Percentiles rank a stretch among this genome's conserved stretches.
These are phyloP conservation scores for Melanerpes formicivorus DNA, from an alignment of 2,113 vertebrate species.

Conservation along the genomic window DNA sequence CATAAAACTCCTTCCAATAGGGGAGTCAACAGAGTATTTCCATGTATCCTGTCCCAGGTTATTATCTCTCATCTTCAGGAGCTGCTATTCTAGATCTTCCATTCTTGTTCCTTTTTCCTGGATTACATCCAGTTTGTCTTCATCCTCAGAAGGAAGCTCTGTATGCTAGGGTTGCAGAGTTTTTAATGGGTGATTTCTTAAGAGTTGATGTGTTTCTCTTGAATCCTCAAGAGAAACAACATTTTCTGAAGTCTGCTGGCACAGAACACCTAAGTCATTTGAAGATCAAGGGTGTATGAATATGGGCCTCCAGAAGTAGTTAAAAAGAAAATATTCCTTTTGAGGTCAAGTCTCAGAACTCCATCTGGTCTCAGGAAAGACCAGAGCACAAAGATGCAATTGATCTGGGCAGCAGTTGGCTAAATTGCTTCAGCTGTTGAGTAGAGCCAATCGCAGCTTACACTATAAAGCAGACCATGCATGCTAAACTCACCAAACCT, in stretches of 20 bases:
- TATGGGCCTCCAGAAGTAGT: not conserved
- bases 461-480: not conserved
- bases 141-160: not conserved
- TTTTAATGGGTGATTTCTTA: not conserved
- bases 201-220: not conserved
- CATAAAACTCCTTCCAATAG: not conserved
- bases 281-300: not conserved
- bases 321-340: not conserved
- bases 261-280: not conserved
- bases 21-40: not conserved
- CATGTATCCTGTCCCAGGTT: not conserved
- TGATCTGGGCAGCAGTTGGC: not conserved
- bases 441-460: constrained; percentile 10
- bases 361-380: not conserved
- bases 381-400: constrained; percentile 8
- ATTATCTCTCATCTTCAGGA: not conserved
- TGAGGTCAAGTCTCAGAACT: not conserved
- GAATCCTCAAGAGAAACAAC: not conserved
- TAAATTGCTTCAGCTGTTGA: constrained; percentile 29
- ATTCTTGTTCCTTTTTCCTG: not conserved
- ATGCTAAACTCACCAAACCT: not conserved
- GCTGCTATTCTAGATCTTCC: not conserved
- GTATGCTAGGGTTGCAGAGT: not conserved
- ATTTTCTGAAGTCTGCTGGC: not conserved
- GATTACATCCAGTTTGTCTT: not conserved